These are phyloP conservation scores for Cephus rjabovi DNA, from an alignment of 2,888 invertebrate genomes.

Conservation along the genomic window DNA sequence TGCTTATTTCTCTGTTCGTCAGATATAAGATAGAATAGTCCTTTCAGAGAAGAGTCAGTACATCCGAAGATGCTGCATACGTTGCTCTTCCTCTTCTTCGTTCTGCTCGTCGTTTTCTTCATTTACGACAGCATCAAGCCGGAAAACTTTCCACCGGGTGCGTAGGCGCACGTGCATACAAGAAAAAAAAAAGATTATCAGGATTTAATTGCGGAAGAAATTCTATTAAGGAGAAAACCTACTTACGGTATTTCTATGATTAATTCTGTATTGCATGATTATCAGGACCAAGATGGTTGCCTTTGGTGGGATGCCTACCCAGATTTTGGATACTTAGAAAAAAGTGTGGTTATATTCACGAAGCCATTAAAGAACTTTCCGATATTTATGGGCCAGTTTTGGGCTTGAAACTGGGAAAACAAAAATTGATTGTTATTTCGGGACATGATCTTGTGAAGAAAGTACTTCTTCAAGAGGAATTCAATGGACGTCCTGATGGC, in stretches of 20 bases:
- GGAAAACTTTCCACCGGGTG: slow-evolving; percentile 56
- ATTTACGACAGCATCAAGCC: slow-evolving; percentile 51
- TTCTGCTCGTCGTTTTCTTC: slow-evolving; percentile 34
- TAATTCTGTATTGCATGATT: slow-evolving; percentile 19
- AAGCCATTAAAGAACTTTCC: slow-evolving; percentile 72
- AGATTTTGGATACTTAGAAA: slow-evolving; percentile 61
- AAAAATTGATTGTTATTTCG: slow-evolving; percentile 73
- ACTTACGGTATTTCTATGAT: not conserved
- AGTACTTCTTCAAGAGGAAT: slow-evolving; percentile 73
- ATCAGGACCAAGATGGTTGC: slow-evolving; percentile 71
- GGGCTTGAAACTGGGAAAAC: slow-evolving; percentile 75
- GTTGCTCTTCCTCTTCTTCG: slow-evolving; percentile 27
- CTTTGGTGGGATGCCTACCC: slow-evolving; percentile 69
- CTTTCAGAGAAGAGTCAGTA: not conserved
- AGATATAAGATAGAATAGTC: not conserved
- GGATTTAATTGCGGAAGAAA: not conserved
- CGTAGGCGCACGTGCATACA: slow-evolving; percentile 19
- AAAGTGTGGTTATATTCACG: slow-evolving; percentile 69
- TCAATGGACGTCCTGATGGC: slow-evolving; percentile 78
- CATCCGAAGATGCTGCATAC: not conserved
- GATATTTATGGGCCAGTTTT: slow-evolving; percentile 74
- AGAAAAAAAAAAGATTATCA: not conserved
- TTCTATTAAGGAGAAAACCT: slow-evolving; percentile 3
- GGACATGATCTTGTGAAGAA: slow-evolving; percentile 74
- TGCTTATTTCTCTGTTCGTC: not conserved